These are phyloP conservation scores for Scolopax bukidnonensis DNA, from an alignment of 2,797 vertebrate species.

Conservation along the genomic window DNA sequence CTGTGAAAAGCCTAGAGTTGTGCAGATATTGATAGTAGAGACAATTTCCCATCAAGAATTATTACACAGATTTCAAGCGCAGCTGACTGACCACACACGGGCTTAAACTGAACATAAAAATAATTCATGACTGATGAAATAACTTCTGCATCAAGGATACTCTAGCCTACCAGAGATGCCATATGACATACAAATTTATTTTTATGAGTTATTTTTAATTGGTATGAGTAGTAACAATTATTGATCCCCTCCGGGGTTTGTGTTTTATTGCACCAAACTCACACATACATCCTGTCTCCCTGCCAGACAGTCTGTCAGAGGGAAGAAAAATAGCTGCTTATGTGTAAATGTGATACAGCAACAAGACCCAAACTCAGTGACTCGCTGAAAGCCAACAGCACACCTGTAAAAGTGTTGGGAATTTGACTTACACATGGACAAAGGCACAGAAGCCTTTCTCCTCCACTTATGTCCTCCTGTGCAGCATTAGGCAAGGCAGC, in stretches of 20 bases:
- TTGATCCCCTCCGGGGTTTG: background rate
- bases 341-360: background rate
- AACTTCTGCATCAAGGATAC: background rate
- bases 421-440: background rate
- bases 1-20: background rate
- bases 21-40: background rate
- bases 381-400: background rate
- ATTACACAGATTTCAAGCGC: background rate
- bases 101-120: background rate
- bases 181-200: background rate
- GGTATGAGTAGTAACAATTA: background rate
- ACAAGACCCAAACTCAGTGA: background rate
- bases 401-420: background rate
- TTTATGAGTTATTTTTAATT: background rate
- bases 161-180: background rate
- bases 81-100: background rate
- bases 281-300: background rate
- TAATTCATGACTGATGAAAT: background rate
- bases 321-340: background rate
- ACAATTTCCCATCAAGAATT: background rate
- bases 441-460: background rate
- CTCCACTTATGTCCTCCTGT: background rate
- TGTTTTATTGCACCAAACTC: background rate
- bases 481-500: background rate
- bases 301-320: background rate